phyloP scores from a whole-genome alignment of 2,888 invertebrate species.

The Pandemis cinnamomeana region DNA sequence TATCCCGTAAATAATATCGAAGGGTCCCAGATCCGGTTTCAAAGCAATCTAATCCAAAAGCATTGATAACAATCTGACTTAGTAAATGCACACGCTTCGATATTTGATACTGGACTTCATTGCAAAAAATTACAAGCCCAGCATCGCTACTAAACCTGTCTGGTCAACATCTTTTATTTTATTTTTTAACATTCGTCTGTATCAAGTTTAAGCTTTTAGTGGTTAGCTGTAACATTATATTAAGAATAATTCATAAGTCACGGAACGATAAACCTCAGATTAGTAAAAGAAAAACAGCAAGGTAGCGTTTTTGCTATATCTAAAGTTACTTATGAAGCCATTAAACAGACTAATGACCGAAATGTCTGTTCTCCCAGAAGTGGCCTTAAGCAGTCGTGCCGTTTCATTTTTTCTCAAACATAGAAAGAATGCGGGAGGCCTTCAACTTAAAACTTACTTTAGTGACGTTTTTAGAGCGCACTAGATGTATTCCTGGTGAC shows the following conservation, averaged over 20 bases:
- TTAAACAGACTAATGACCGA: slow-evolving; percentile 9
- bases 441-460: slow-evolving; percentile 12
- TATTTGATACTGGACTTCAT: background rate
- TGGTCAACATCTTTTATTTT: background rate
- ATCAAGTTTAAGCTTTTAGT: background rate
- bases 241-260: background rate
- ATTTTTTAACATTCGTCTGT: background rate
- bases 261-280: background rate
- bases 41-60: background rate
- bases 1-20: background rate
- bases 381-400: slow-evolving; percentile 36
- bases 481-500: background rate
- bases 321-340: background rate
- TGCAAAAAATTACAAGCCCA: slow-evolving; percentile 1
- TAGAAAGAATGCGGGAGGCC: slow-evolving; percentile 5
- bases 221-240: background rate
- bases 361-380: background rate
- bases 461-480: background rate
- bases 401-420: slow-evolving; percentile 17
- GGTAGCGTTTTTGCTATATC: background rate
- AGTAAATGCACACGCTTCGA: background rate
- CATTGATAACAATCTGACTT: background rate
- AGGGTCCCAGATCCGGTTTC: background rate
- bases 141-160: slow-evolving; percentile 5
- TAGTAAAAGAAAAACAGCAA: background rate